Conservation (phyloP, 64 coral and sea anemone genomes). For the Hydrozoanthus tunicans region DNA sequence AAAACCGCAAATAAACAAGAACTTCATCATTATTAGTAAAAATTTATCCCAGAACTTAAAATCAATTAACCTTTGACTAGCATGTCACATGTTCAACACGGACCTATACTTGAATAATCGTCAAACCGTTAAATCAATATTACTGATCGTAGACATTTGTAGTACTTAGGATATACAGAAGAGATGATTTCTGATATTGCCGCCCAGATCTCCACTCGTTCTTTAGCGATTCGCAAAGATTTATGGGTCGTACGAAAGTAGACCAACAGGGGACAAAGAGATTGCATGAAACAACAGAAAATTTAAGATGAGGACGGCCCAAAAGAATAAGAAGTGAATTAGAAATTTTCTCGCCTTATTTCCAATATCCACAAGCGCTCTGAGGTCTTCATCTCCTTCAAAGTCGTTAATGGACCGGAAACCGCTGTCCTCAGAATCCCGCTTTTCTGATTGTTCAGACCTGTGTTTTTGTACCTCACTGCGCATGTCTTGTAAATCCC, state of each 20-base stretch:
- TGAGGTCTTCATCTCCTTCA: constrained; percentile 34
- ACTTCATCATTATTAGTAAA: too few species aligned
- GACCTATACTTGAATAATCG: too few species aligned
- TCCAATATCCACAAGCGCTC: constrained; percentile 11
- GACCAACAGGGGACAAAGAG: not conserved
- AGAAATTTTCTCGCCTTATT: constrained; percentile 63
- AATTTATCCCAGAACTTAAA: too few species aligned
- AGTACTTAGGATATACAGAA: too few species aligned
- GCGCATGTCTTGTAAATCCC: constrained; percentile 21
- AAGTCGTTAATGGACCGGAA: constrained; percentile 49
- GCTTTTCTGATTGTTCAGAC: constrained; percentile 10
- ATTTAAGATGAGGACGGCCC: constrained; percentile 34
- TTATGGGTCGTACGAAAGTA: constrained; percentile 26
- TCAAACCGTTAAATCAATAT: too few species aligned
- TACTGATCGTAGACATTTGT: too few species aligned
- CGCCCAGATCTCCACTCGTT: too few species aligned
- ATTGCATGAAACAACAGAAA: constrained; percentile 24
- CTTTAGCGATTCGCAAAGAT: not conserved
- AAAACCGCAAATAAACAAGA: too few species aligned
- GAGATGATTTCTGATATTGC: too few species aligned
- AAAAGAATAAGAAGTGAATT: constrained; percentile 46
- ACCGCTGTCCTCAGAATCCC: constrained; percentile 49
- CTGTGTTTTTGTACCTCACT: constrained; percentile 23
- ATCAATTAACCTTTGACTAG: too few species aligned
- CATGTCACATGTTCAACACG: too few species aligned